phyloP scores from a whole-genome alignment of 1,140 invertebrate species.

The Sycophaga agraensis region DNA sequence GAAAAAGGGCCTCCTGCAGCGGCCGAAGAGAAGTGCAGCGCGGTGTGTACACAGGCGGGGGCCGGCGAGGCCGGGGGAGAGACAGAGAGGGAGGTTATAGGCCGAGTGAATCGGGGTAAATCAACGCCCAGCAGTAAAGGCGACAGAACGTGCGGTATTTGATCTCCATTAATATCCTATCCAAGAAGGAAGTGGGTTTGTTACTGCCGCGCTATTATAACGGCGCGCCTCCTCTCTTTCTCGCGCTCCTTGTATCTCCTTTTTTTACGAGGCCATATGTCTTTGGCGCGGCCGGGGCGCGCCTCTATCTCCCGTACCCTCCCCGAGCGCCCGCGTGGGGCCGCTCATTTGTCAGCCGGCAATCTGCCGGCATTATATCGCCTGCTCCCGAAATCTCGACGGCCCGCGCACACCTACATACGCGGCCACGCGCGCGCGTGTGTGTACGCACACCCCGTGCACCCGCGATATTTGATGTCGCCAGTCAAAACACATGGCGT shows the following conservation, averaged over 20 bases:
- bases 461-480: slow-evolving; percentile 41
- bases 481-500: slow-evolving; percentile 48
- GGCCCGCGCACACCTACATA: neutral
- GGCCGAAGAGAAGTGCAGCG: too few relatives aligned
- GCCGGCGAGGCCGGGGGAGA: too few relatives aligned
- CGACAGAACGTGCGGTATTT: slow-evolving; percentile 50
- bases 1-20: too few relatives aligned
- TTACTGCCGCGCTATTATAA: slow-evolving; percentile 33
- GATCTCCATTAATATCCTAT: slow-evolving; percentile 54
- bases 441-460: neutral
- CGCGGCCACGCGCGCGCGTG: too few relatives aligned
- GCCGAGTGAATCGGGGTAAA: slow-evolving; percentile 1
- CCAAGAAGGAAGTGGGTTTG: slow-evolving; percentile 22
- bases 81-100: too few relatives aligned
- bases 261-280: slow-evolving; percentile 54
- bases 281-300: slow-evolving; percentile 35
- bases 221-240: slow-evolving; percentile 26
- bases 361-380: slow-evolving; percentile 40
- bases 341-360: slow-evolving; percentile 49
- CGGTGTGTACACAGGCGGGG: too few relatives aligned
- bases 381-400: slow-evolving; percentile 9
- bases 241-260: slow-evolving; percentile 36
- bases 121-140: slow-evolving; percentile 8
- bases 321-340: too few relatives aligned
- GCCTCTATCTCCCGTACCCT: slow-evolving; percentile 22